Evolutionary conservation across 1,140 invertebrate species (phyloP).

Genomic region (Caerostris extrusa): DNA sequence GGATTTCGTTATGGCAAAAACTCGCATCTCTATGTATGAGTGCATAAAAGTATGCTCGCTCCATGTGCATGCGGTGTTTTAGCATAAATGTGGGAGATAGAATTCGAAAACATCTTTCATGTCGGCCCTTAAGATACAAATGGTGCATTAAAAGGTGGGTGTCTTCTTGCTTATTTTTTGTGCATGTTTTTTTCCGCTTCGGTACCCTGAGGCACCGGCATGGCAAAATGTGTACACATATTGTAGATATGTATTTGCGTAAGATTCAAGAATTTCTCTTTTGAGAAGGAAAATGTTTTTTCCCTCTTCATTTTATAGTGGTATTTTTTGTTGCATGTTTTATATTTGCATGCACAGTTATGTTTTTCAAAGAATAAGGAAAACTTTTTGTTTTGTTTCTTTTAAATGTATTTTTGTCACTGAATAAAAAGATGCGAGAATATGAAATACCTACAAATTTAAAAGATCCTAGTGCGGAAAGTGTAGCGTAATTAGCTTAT

Average conservation of each 20-base stretch:
- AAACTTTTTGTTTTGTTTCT: neutral
- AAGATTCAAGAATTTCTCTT: neutral
- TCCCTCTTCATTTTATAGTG: constrained; percentile 24
- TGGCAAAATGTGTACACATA: constrained; percentile 10
- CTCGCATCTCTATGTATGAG: constrained; percentile 4
- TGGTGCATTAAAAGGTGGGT: constrained; percentile 57
- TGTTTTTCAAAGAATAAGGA: neutral
- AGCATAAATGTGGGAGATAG: constrained; percentile 1
- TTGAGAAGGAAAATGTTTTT: constrained; percentile 27
- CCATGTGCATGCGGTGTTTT: constrained; percentile 5
- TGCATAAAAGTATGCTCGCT: neutral
- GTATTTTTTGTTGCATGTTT: neutral
- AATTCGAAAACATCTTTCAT: constrained; percentile 35
- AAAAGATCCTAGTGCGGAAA: neutral
- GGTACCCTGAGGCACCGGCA: constrained; percentile 24
- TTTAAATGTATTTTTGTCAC: neutral
- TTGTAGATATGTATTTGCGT: neutral
- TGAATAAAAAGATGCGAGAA: neutral
- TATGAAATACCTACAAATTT: neutral
- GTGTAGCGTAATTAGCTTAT: neutral
- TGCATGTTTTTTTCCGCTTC: neutral
- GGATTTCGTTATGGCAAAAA: constrained; percentile 9
- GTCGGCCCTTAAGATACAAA: constrained; percentile 70
- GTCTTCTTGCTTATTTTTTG: constrained; percentile 19
- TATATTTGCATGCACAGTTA: neutral